phyloP scores from a whole-genome alignment of 2,888 invertebrate species.

The Lissonota sp. region DNA sequence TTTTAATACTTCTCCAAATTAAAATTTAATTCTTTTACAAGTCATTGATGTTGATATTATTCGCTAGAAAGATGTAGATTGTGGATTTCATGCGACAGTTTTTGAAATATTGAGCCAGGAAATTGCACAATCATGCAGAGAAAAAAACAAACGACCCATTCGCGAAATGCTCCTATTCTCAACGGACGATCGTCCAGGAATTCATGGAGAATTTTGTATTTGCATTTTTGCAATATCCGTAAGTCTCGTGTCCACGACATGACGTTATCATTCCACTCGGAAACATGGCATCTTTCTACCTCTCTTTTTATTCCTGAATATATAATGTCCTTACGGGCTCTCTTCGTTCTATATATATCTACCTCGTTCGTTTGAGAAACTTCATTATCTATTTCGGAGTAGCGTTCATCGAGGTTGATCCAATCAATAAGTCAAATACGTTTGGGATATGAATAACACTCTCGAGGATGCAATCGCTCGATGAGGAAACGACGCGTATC shows the following conservation, averaged over 20 bases:
- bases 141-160: background rate
- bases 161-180: background rate
- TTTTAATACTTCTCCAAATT: no score
- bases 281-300: background rate
- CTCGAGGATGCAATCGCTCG: slow-evolving; percentile 1
- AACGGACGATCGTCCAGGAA: background rate
- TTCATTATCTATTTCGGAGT: background rate
- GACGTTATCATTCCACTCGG: background rate
- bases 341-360: background rate
- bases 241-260: background rate
- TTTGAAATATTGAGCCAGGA: no score
- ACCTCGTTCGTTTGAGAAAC: background rate
- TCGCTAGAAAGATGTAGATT: no score
- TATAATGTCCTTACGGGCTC: background rate
- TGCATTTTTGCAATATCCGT: background rate
- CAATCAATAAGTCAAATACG: slow-evolving; percentile 21
- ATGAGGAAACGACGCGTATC: no score
- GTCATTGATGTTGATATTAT: no score
- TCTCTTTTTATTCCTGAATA: slow-evolving; percentile 6
- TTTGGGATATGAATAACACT: slow-evolving; percentile 6
- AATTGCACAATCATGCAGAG: no score
- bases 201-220: background rate
- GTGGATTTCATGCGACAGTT: no score
- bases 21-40: no score
- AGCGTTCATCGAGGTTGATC: slow-evolving; percentile 17